phyloP scores from a whole-genome alignment of 2,113 vertebrate species.

The Melanostigma gelatinosum region DNA sequence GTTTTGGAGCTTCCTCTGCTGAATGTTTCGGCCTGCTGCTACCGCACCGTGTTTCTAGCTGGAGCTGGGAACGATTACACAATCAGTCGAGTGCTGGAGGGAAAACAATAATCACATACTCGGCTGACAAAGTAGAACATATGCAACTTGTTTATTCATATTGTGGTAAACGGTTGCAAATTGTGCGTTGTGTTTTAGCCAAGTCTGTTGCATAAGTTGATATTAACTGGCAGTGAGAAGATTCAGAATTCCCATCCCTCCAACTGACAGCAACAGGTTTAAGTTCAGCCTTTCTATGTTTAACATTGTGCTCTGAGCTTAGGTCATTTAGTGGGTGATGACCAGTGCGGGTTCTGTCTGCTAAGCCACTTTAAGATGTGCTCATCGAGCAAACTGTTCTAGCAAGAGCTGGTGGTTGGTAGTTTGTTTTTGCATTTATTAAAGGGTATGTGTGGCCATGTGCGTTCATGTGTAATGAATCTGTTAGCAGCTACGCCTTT shows the following conservation, averaged over 20 bases:
- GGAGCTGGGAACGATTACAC: constrained; percentile 37
- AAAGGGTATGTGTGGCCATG: constrained; percentile 28
- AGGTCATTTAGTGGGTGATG: constrained; percentile 27
- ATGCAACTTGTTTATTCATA: constrained; percentile 51
- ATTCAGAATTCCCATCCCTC: constrained; percentile 47
- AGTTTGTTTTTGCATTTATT: constrained; percentile 30
- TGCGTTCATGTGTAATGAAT: constrained; percentile 39
- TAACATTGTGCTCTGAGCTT: constrained; percentile 39
- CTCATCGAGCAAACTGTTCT: constrained; percentile 24
- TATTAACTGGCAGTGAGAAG: constrained; percentile 29
- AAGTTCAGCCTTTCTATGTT: constrained; percentile 29
- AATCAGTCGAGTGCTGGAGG: constrained; percentile 16
- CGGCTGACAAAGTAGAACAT: constrained; percentile 23
- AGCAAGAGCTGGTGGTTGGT: constrained; percentile 31
- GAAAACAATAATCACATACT: background rate
- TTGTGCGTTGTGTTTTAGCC: constrained; percentile 23
- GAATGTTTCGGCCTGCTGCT: constrained; percentile 55
- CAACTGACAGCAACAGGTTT: constrained; percentile 14
- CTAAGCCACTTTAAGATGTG: constrained; percentile 40
- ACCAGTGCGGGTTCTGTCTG: constrained; percentile 11
- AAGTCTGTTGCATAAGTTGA: constrained; percentile 34
- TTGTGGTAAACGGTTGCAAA: constrained; percentile 25
- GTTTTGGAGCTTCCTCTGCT: constrained; percentile 55
- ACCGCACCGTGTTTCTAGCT: constrained; percentile 24
- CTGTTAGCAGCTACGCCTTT: constrained; percentile 50